A percentile compares a stretch with the other conserved stretches of the same genome.
Conservation (phyloP, 2,888 invertebrate species). For the Cheilosia grossa region DNA sequence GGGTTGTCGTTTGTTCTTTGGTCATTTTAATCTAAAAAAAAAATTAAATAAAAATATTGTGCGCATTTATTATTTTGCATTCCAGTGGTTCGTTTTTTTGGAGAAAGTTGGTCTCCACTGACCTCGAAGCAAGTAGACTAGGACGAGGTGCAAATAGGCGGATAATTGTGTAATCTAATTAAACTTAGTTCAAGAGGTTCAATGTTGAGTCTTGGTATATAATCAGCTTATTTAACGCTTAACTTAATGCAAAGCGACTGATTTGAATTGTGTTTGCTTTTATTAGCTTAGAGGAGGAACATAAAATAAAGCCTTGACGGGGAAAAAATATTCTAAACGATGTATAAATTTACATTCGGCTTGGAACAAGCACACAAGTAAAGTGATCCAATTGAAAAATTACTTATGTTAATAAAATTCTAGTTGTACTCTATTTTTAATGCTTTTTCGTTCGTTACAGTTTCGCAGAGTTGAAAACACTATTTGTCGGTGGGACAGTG, state of each 20-base stretch:
- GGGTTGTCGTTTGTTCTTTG: constrained; percentile 79
- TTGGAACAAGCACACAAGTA: constrained; percentile 8
- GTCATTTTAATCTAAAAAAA: constrained; percentile 76
- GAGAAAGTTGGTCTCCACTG: constrained; percentile 5
- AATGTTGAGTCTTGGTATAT: constrained; percentile 11
- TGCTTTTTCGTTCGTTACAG: constrained; percentile 18
- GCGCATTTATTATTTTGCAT: constrained; percentile 37
- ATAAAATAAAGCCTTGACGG: constrained; percentile 53
- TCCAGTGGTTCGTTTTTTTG: constrained; percentile 28
- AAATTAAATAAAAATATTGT: constrained; percentile 13
- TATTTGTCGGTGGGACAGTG: neutral
- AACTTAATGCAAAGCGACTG: neutral
- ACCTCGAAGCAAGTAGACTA: constrained; percentile 37
- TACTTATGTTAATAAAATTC: constrained; percentile 62
- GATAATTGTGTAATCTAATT: constrained; percentile 64
- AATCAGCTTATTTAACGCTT: constrained; percentile 21
- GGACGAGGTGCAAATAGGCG: constrained; percentile 40
- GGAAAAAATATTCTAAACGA: constrained; percentile 31
- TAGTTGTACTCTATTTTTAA: constrained; percentile 34
- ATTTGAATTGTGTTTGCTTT: neutral
- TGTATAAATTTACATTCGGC: constrained; percentile 1
- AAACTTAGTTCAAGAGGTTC: constrained; percentile 30
- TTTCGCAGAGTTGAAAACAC: constrained; percentile 22
- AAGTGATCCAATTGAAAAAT: constrained; percentile 61
- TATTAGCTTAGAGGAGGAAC: constrained; percentile 7